Percentiles rank a stretch among this genome's conserved stretches.
Evolutionary conservation across 2,888 invertebrate species (phyloP).

Genomic region (Agapostemon virescens): DNA sequence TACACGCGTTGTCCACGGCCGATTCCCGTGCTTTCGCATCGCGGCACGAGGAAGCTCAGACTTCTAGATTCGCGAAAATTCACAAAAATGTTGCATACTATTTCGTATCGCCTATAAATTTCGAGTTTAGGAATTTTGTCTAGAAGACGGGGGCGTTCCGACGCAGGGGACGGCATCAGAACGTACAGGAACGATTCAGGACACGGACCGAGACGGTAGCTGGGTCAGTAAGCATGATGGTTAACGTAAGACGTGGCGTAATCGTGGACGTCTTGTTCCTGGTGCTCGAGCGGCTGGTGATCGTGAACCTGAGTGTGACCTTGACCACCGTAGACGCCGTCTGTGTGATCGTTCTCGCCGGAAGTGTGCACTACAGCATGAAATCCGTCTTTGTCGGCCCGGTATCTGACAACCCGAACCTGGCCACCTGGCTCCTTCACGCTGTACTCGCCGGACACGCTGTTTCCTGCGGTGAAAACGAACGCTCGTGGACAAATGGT

Average conservation of each 20-base stretch:
- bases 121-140: neutral
- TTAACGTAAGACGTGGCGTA: conserved; percentile 40
- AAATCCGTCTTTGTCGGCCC: conserved; percentile 79
- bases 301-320: conserved; percentile 64
- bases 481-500: conserved; percentile 4
- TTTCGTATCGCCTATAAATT: neutral
- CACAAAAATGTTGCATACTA: too few relatives aligned
- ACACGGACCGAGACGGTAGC: neutral
- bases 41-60: neutral
- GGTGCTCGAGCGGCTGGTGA: conserved; percentile 34
- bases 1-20: neutral
- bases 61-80: too few relatives aligned
- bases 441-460: conserved; percentile 79
- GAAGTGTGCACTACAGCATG: conserved; percentile 78
- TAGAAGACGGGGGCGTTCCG: neutral
- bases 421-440: conserved; percentile 80
- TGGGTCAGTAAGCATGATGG: conserved; percentile 36
- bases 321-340: conserved; percentile 71
- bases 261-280: conserved; percentile 41
- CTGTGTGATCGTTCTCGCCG: conserved; percentile 76
- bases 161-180: neutral
- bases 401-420: conserved; percentile 75
- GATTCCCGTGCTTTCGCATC: conserved; percentile 42
- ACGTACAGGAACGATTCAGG: neutral
- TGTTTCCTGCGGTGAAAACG: conserved; percentile 68